These are phyloP conservation scores for Columbina picui DNA, from an alignment of 2,113 vertebrate genomes.

Conservation along the genomic window DNA sequence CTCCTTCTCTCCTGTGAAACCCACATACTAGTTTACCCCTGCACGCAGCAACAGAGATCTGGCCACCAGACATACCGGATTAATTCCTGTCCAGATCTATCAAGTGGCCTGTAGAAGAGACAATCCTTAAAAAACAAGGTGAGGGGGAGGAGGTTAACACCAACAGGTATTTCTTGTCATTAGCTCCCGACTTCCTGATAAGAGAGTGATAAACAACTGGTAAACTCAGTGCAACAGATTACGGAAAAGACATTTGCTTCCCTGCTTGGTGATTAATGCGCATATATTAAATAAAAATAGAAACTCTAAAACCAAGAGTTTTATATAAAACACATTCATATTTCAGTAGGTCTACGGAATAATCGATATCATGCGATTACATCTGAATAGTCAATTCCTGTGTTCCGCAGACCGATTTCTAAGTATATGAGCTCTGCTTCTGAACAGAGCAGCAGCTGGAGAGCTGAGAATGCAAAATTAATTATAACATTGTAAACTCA, in stretches of 20 bases:
- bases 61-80: background rate
- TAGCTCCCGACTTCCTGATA: constrained; percentile 62
- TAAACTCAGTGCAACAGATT: constrained; percentile 40
- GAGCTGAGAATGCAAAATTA: constrained; percentile 34
- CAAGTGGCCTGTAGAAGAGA: background rate
- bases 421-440: constrained; percentile 39
- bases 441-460: constrained; percentile 38
- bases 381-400: constrained; percentile 52
- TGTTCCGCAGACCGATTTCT: background rate
- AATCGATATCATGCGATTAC: constrained; percentile 50
- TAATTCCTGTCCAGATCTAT: background rate
- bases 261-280: constrained; percentile 40
- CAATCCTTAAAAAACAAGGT: constrained; percentile 16
- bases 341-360: constrained; percentile 56
- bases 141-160: constrained; percentile 26
- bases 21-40: background rate
- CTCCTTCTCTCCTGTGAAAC: background rate
- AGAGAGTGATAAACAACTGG: constrained; percentile 49
- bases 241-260: constrained; percentile 30
- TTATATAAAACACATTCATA: constrained; percentile 54
- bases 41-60: background rate
- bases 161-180: constrained; percentile 71
- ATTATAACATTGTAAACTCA: constrained; percentile 51
- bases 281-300: constrained; percentile 57
- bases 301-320: constrained; percentile 30